A percentile compares a stretch with the other conserved stretches of the same genome.
Evolutionary conservation across 2,888 invertebrate species (phyloP).

Genomic region (Phymatocera aterrima): DNA sequence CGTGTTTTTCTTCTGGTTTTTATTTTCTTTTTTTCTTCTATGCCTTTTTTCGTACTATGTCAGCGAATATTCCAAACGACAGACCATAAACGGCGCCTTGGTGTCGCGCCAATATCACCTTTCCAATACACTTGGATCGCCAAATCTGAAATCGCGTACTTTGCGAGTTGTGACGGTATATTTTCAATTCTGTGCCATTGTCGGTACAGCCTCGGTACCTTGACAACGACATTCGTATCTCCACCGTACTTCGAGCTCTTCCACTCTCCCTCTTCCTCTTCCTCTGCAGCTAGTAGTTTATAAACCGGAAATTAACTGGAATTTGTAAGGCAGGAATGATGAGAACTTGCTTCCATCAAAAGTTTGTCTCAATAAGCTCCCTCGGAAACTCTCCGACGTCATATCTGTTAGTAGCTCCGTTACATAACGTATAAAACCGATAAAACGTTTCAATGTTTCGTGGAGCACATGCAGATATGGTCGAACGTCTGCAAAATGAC

Average conservation of each 20-base stretch:
- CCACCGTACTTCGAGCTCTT: background rate
- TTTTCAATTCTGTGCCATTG: conserved; percentile 9
- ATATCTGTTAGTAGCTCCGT: conserved; percentile 14
- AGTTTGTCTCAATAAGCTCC: background rate
- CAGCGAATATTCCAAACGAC: conserved; percentile 36
- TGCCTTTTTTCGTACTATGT: background rate
- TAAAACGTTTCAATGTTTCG: background rate
- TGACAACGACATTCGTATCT: background rate
- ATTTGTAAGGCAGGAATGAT: conserved; percentile 27
- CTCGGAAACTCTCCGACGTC: background rate
- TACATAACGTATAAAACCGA: background rate
- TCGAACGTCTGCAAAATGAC: background rate
- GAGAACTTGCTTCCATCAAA: background rate
- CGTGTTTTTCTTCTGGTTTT: background rate
- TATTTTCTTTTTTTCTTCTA: background rate
- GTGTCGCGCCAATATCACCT: conserved; percentile 41
- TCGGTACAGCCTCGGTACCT: background rate
- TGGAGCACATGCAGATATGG: background rate
- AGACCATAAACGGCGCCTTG: conserved; percentile 40
- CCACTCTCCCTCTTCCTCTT: background rate
- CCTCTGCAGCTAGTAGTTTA: background rate
- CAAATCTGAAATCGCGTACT: conserved; percentile 12
- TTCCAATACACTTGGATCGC: conserved; percentile 8
- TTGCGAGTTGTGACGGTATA: conserved; percentile 1
- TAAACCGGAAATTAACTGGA: conserved; percentile 42